Conservation (phyloP, 2,113 vertebrate species). For the Hystrix brachyura region DNA sequence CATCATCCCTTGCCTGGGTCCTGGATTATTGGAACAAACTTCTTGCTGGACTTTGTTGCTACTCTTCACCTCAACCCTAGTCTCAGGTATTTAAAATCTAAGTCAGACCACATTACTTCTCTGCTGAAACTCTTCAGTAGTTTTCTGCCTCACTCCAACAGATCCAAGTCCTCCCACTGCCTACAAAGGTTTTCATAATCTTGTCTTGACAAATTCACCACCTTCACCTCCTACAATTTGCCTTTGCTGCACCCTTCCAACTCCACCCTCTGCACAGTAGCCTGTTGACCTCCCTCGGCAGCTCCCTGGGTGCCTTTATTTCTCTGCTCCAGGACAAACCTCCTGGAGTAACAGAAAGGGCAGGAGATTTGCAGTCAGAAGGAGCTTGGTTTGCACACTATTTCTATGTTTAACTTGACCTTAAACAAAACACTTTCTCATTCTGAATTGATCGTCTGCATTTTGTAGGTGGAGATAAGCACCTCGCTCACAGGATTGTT, state of each 20-base stretch:
- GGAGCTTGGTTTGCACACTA: not conserved
- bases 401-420: not conserved
- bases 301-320: not conserved
- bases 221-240: not conserved
- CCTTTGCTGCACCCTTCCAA: not conserved
- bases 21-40: not conserved
- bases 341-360: not conserved
- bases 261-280: fast-evolving
- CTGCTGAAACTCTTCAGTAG: not conserved
- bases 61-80: not conserved
- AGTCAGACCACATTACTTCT: not conserved
- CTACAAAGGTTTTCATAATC: not conserved
- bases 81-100: not conserved
- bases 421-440: not conserved
- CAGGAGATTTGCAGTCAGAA: not conserved
- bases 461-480: not conserved
- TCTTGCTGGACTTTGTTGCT: not conserved
- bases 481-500: too few relatives aligned
- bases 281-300: not conserved
- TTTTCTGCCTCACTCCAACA: not conserved
- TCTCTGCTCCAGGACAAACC: not conserved
- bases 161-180: not conserved
- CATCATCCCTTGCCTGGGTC: not conserved
- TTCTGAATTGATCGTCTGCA: not conserved
- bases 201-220: too few relatives aligned